phyloP scores from a whole-genome alignment of 2,113 vertebrate genomes.

The Alaudala cheleensis region DNA sequence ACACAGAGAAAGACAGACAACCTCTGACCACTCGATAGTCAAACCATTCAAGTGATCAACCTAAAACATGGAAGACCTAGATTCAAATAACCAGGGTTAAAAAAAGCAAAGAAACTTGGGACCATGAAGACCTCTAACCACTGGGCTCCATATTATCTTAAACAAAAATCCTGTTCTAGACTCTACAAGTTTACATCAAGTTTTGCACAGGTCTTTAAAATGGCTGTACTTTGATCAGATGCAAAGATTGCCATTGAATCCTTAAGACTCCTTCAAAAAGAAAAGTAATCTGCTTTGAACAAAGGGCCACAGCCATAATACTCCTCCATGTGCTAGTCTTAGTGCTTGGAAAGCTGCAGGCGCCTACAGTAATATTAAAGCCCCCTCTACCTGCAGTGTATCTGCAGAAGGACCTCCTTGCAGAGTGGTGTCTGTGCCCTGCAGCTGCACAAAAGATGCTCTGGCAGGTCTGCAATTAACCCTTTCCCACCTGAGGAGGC shows the following conservation, averaged over 20 bases:
- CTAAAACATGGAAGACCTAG: background rate
- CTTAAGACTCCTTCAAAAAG: background rate
- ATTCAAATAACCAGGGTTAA: background rate
- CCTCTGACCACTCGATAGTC: background rate
- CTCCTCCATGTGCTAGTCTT: background rate
- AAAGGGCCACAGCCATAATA: background rate
- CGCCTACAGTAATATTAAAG: background rate
- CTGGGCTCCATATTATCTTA: background rate
- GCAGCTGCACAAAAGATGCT: background rate
- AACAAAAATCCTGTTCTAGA: background rate
- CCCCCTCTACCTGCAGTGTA: background rate
- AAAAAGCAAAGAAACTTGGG: background rate
- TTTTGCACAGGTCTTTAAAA: background rate
- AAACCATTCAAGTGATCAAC: background rate
- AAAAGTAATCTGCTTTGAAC: background rate
- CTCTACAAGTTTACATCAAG: background rate
- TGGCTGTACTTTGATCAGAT: background rate
- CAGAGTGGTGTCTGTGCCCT: background rate
- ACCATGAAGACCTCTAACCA: background rate
- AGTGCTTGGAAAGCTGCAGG: background rate
- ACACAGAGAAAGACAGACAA: background rate
- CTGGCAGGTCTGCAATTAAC: background rate
- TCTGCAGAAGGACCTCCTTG: background rate
- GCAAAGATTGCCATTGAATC: background rate
- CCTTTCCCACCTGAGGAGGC: background rate